Conservation (phyloP, 2,888 invertebrate genomes). For the Cotesia congregata region DNA sequence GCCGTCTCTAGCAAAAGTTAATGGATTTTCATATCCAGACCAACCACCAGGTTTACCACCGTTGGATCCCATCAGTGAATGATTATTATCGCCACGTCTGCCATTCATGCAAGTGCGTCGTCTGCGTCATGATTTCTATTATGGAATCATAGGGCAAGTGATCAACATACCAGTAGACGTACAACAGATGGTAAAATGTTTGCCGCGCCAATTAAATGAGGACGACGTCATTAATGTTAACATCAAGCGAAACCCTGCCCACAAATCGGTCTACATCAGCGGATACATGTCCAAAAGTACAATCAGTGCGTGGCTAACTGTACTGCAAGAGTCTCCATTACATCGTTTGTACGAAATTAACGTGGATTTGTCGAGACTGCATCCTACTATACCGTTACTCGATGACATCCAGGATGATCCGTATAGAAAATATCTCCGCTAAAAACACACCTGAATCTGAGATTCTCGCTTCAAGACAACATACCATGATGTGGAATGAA, state of each 20-base stretch:
- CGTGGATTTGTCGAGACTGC: slow-evolving; percentile 14
- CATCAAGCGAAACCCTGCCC: slow-evolving; percentile 49
- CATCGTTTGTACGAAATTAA: slow-evolving; percentile 32
- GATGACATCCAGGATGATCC: slow-evolving; percentile 19
- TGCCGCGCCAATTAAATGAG: slow-evolving; percentile 53
- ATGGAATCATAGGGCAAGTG: slow-evolving; percentile 53
- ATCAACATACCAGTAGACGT: slow-evolving; percentile 56
- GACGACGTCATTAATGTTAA: slow-evolving; percentile 53
- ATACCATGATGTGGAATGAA: slow-evolving; percentile 45
- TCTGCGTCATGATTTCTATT: slow-evolving; percentile 52
- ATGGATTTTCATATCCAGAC: slow-evolving; percentile 51
- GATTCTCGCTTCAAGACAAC: slow-evolving; percentile 30
- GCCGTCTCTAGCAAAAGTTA: slow-evolving; percentile 43
- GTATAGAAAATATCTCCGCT: slow-evolving; percentile 20
- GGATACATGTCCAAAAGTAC: slow-evolving; percentile 48
- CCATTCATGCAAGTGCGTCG: slow-evolving; percentile 54
- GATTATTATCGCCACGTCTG: slow-evolving; percentile 52
- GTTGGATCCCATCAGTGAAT: slow-evolving; percentile 49
- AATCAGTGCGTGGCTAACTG: slow-evolving; percentile 51
- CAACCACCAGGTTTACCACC: slow-evolving; percentile 45
- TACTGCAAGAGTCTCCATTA: slow-evolving; percentile 45
- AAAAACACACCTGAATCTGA: slow-evolving; percentile 34
- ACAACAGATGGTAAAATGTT: slow-evolving; percentile 50
- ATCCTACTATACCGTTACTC: neutral
- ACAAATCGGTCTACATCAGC: slow-evolving; percentile 50